These are phyloP conservation scores for Pithys albifrons DNA, from an alignment of 2,113 vertebrate genomes.

Conservation along the genomic window DNA sequence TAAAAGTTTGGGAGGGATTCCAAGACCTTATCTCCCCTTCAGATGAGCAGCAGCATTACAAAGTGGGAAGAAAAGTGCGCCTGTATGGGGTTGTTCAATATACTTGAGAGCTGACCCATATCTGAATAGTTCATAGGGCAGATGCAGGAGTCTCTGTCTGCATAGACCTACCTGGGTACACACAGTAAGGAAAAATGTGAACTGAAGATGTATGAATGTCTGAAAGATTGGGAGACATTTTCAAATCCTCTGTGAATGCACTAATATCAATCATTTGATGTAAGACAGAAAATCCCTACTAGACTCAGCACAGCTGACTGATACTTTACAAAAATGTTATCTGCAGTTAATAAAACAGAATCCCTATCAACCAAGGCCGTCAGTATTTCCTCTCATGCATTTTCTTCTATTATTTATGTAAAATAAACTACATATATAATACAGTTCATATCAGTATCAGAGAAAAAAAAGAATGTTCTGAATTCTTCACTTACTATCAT, in stretches of 20 bases:
- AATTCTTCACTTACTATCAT: not conserved
- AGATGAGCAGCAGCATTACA: not conserved
- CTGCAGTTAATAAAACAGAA: not conserved
- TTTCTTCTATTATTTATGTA: not conserved
- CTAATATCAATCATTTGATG: not conserved
- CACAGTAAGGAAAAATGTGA: not conserved
- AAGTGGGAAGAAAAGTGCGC: not conserved
- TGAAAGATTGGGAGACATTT: not conserved
- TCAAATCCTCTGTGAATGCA: not conserved
- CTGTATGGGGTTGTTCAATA: not conserved
- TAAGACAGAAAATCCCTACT: not conserved
- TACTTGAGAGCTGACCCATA: rapidly evolving
- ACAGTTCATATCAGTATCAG: not conserved
- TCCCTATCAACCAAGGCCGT: not conserved
- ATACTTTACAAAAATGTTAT: not conserved
- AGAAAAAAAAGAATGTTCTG: not conserved
- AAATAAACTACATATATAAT: not conserved
- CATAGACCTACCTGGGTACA: not conserved
- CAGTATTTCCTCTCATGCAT: not conserved
- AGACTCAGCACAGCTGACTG: not conserved
- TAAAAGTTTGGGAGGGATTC: not conserved
- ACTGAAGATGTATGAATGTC: not conserved
- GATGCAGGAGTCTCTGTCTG: not conserved
- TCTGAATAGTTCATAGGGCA: not conserved
- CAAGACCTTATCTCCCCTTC: not conserved